Percentiles rank a stretch among this genome's conserved stretches.
Conservation (phyloP, 2,797 vertebrate species). For the Denticeps clupeoides region DNA sequence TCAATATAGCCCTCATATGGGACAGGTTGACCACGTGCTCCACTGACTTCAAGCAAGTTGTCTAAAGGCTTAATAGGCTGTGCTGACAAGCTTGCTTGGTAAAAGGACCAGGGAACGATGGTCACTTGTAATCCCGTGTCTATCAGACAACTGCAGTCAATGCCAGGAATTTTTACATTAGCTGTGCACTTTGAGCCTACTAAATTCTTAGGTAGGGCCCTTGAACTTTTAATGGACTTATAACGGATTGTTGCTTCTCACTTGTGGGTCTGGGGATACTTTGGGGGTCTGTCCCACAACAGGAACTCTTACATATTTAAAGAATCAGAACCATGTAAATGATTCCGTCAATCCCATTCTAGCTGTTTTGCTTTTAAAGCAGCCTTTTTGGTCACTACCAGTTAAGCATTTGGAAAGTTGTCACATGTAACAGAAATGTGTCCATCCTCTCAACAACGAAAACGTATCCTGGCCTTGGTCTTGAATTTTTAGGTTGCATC, state of each 20-base stretch:
- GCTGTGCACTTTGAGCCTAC: slow-evolving; percentile 5
- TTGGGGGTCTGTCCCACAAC: slow-evolving; percentile 3
- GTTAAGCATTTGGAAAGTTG: background rate
- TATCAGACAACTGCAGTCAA: background rate
- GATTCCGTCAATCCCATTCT: background rate
- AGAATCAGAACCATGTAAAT: background rate
- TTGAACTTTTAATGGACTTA: background rate
- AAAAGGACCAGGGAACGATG: slow-evolving; percentile 2
- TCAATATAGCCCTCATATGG: slow-evolving; percentile 2
- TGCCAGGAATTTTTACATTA: background rate
- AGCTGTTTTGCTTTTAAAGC: background rate
- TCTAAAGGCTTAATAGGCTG: background rate
- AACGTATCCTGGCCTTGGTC: background rate
- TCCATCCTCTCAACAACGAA: background rate
- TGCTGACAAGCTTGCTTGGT: background rate
- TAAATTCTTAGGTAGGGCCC: background rate
- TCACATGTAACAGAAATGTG: background rate
- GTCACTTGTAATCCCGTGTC: slow-evolving; percentile 7
- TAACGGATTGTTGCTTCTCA: background rate
- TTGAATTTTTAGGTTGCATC: background rate
- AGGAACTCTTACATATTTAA: slow-evolving; percentile 5
- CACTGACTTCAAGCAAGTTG: slow-evolving; percentile 6
- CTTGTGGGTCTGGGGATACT: background rate
- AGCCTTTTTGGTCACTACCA: background rate
- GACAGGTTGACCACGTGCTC: slow-evolving; percentile 7